Percentiles rank a stretch among this genome's conserved stretches.
Conservation (phyloP, 2,888 invertebrate genomes). For the Nasonia oneida region DNA sequence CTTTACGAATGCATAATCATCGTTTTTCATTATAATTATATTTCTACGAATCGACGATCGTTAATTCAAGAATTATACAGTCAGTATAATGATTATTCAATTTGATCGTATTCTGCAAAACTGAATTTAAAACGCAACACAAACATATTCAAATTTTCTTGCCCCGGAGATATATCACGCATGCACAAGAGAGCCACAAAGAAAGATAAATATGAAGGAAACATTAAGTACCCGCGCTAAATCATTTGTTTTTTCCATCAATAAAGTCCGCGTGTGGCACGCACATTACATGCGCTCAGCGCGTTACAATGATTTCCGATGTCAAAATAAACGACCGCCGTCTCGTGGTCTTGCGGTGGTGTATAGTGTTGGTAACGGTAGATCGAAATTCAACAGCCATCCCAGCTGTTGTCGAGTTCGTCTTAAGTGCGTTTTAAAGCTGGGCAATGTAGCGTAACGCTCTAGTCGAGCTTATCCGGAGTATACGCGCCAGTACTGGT, state of each 20-base stretch:
- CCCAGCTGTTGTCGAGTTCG: constrained; percentile 13
- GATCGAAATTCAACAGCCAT: constrained; percentile 28
- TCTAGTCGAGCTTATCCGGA: constrained; percentile 23
- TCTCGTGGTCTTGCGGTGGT: background rate
- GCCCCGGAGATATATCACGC: background rate
- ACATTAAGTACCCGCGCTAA: background rate
- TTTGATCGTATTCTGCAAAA: background rate
- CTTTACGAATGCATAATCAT: too few species aligned
- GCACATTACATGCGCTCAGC: background rate
- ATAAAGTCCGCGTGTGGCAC: background rate
- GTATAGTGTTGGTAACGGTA: background rate
- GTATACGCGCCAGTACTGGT: background rate
- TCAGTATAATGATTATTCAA: background rate
- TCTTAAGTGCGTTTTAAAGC: constrained; percentile 38
- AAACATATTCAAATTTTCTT: background rate
- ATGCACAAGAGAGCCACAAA: background rate
- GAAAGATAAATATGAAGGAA: background rate
- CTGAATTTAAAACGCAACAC: background rate
- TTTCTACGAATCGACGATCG: too few species aligned
- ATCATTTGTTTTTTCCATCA: background rate
- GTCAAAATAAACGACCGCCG: constrained; percentile 7
- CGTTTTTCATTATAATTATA: too few species aligned
- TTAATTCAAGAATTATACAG: too few species aligned
- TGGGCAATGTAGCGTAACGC: constrained; percentile 14
- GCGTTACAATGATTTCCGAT: constrained; percentile 7